Percentiles rank a stretch among this genome's conserved stretches.
Evolutionary conservation across 1,140 invertebrate species (phyloP).

Genomic region (Meteorus sp.): DNA sequence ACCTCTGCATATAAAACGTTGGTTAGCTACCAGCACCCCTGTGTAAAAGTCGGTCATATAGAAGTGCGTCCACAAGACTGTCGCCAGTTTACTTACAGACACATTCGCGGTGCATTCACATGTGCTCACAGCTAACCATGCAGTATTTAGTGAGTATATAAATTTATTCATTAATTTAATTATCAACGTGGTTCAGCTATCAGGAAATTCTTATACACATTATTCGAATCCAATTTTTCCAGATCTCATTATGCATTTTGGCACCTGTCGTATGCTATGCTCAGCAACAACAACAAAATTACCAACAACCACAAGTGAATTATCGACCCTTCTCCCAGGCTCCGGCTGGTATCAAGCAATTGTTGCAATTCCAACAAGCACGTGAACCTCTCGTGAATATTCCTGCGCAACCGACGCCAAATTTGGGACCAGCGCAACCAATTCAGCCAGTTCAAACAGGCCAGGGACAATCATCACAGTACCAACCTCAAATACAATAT

Average conservation of each 20-base stretch:
- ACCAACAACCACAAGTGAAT: slow-evolving; percentile 28
- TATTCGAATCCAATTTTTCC: slow-evolving; percentile 12
- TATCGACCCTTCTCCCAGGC: slow-evolving; percentile 46
- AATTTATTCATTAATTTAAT: too few species aligned
- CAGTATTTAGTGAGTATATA: slow-evolving; percentile 49
- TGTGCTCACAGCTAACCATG: slow-evolving; percentile 36
- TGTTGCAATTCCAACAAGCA: slow-evolving; percentile 44
- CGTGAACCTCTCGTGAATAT: slow-evolving; percentile 47
- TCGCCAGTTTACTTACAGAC: slow-evolving; percentile 48
- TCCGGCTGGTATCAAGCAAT: slow-evolving; percentile 44
- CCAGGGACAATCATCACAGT: slow-evolving; percentile 23
- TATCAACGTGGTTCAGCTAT: too few species aligned
- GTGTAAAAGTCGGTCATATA: slow-evolving; percentile 44
- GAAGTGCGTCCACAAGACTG: slow-evolving; percentile 47
- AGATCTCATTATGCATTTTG: slow-evolving; percentile 31
- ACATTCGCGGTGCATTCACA: slow-evolving; percentile 30
- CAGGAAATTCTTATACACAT: too few species aligned
- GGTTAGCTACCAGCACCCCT: slow-evolving; percentile 39
- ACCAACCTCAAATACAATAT: slow-evolving; percentile 40
- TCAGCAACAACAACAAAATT: slow-evolving; percentile 19
- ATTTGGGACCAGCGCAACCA: slow-evolving; percentile 31
- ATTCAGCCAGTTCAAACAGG: slow-evolving; percentile 19
- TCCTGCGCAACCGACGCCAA: slow-evolving; percentile 39
- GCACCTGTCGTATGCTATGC: slow-evolving; percentile 27
- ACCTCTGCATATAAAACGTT: slow-evolving; percentile 38